Evolutionary conservation across 2,113 vertebrate species (phyloP), one percentile per base, ranked within the genome.

Genomic region (Serinus canaria): DNA sequence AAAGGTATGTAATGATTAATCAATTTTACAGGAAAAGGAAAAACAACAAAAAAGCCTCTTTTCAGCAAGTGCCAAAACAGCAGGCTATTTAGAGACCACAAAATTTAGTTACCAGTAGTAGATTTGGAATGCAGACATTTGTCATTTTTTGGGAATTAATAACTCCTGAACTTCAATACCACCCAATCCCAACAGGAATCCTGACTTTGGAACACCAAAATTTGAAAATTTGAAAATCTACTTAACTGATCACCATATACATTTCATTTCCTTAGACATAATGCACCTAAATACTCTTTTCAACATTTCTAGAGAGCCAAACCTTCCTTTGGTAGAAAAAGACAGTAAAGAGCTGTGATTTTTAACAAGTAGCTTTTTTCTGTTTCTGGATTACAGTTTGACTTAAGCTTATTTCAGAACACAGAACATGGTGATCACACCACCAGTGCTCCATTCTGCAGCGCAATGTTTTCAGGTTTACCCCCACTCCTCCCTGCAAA

Each of bases 1-100:
- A 76, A 80, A 89, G 24, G 86, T 93, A 90, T 55, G 18, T 23
- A 93, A 11, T 41, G 41, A 39, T 39, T 83, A 83, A 63, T 9
- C 6, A 5, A 60, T 47, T 92, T 84, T 82, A 89, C 6, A 56
- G 31, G 30, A 67, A 70, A 90, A 90, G 9, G 19, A 64, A 55
- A 35, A 78, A 31, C 35, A 86, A 67, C 15, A 60, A 84, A 58
- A 47, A 60, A 59, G 6, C 4, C 8, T 53, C 37, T 84, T 81
- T 89, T 55, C 52, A 85, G 53, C 41, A 85, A 74, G 30, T 67
- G 77, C 43, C 24, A 70, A 74, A 95, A 75, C 35, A 78, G 43
- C 43, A 62, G 20, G 23, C 35, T 83, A 88, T 58, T 88, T 21
- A 77, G 55, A 86, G 28, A 88, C 53, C 64, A 74, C 50, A 80